Evolutionary conservation across 2,888 invertebrate genomes (phyloP).

Genomic region (Ashinkailepas kermadecensis): DNA sequence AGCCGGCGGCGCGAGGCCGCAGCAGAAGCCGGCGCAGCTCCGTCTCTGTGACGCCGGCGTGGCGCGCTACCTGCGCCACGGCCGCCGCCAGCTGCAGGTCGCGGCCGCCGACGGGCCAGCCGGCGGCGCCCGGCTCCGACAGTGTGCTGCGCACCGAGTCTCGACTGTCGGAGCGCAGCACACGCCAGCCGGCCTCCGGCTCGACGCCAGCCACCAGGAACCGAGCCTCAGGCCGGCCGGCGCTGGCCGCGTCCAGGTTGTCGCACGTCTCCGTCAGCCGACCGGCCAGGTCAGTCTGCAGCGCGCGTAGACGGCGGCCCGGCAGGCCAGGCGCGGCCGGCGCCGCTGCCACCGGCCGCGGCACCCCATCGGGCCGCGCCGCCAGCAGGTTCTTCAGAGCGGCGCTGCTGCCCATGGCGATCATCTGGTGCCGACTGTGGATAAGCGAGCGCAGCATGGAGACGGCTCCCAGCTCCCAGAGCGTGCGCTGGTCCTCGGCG

Average conservation of each 20-base stretch:
- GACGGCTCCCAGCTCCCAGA: conserved; percentile 89
- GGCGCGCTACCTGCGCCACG: conserved; percentile 25
- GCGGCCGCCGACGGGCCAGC: conserved; percentile 54
- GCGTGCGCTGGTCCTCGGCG: conserved; percentile 74
- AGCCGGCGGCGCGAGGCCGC: conserved; percentile 2
- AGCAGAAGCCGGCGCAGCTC: conserved; percentile 20
- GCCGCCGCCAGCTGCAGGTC: conserved; percentile 27
- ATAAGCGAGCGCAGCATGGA: conserved; percentile 85
- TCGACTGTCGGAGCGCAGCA: conserved; percentile 48
- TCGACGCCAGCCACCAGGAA: conserved; percentile 69
- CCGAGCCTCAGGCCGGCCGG: conserved; percentile 34
- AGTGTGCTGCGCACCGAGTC: conserved; percentile 54
- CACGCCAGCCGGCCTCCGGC: conserved; percentile 83
- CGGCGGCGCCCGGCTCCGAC: conserved; percentile 86
- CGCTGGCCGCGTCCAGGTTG: conserved; percentile 21
- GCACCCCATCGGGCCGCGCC: conserved; percentile 52
- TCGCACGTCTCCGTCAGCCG: conserved; percentile 62
- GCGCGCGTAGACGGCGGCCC: conserved; percentile 65
- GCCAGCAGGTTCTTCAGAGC: conserved; percentile 87
- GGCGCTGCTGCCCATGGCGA: conserved; percentile 92
- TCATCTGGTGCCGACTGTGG: conserved; percentile 95
- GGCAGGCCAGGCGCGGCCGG: conserved; percentile 50
- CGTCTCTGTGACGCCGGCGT: not conserved
- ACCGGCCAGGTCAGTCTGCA: conserved; percentile 55
- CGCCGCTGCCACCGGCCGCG: conserved; percentile 31